Percentiles rank a stretch among this genome's conserved stretches.
These are phyloP conservation scores for Chelmon rostratus DNA, from an alignment of 2,797 vertebrate species.

Conservation along the genomic window DNA sequence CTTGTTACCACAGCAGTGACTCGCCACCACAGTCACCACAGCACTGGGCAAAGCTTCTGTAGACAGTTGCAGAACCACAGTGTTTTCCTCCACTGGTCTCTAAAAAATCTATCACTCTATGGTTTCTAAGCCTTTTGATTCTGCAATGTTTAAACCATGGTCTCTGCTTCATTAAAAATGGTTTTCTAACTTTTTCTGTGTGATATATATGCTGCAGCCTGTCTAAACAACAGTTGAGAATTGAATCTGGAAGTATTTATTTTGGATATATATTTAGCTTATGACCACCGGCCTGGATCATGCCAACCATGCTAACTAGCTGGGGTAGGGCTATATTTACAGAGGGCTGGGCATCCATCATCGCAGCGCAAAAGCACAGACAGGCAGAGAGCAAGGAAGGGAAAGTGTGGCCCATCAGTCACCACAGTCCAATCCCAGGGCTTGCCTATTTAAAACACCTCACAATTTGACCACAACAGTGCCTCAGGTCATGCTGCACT, in stretches of 20 bases:
- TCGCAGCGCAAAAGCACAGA: constrained; percentile 73
- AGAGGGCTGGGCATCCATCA: constrained; percentile 83
- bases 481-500: constrained; percentile 58
- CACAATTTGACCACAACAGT: constrained; percentile 73
- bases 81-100: constrained; percentile 61
- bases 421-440: constrained; percentile 74
- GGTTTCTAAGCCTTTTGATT: constrained; percentile 48
- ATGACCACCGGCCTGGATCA: constrained; percentile 82
- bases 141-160: constrained; percentile 55
- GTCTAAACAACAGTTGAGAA: constrained; percentile 79
- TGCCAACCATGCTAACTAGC: constrained; percentile 88
- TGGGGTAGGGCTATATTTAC: constrained; percentile 86
- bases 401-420: constrained; percentile 84
- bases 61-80: constrained; percentile 62
- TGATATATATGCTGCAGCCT: constrained; percentile 61
- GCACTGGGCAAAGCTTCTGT: constrained; percentile 70
- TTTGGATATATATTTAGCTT: constrained; percentile 84
- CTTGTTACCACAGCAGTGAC: constrained; percentile 78
- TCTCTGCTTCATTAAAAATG: constrained; percentile 51
- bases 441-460: constrained; percentile 79
- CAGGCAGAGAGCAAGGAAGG: constrained; percentile 78
- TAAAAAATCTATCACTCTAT: constrained; percentile 53
- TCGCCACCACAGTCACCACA: constrained; percentile 76
- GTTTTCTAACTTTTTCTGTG: constrained; percentile 49
- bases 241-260: constrained; percentile 86